Evolutionary conservation across 2,888 invertebrate species (phyloP), one percentile per base, ranked within the genome.

Genomic region (Microctonus aethiopoides): DNA sequence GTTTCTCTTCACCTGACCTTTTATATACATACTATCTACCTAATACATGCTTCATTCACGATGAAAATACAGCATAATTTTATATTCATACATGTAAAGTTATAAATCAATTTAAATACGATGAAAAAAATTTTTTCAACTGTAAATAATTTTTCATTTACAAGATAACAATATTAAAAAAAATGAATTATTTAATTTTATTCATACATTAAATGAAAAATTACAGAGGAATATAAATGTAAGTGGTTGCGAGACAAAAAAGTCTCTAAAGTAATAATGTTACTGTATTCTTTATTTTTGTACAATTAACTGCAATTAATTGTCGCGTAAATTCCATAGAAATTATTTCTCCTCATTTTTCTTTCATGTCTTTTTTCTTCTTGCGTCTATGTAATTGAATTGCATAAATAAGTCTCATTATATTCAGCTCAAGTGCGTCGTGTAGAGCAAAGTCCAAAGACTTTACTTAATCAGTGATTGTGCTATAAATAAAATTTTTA

Each of bases 331-430:
- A 59, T 57, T 41, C 10, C 24, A 54, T 46, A 36, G 34, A 64
- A 64, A 34, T 22, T 64, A 34, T 36, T 39, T n/a, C 3, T 39
- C n/a, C 3, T 41, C 2, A n/a, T 41, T 41, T 52, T 54, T 64
- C 2, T 5, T 26, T 56, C 24, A 7, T 29, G 56, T 56, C 24
- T 54, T 36, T 34, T 56, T 54, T 54, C 32, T 36, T 26, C 22
- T 22, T 54, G 7, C 9, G 36, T 7, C 29, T n/a, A 34, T 20
- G 16, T 65, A 67, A 67, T 67, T 67, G 46, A 60, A 67, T 24
- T 22, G 46, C 46, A 60, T 51, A 24, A 51, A 67, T 51, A 51
- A 29, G 59, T 59, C 60, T 60, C 56, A 36, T 65, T 56, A 24
- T 60, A n/a, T 67, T 36, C 51, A 20, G 57, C 29, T 34, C n/a